phyloP scores from a whole-genome alignment of 2,797 vertebrate species.

The Pseudopleuronectes americanus region DNA sequence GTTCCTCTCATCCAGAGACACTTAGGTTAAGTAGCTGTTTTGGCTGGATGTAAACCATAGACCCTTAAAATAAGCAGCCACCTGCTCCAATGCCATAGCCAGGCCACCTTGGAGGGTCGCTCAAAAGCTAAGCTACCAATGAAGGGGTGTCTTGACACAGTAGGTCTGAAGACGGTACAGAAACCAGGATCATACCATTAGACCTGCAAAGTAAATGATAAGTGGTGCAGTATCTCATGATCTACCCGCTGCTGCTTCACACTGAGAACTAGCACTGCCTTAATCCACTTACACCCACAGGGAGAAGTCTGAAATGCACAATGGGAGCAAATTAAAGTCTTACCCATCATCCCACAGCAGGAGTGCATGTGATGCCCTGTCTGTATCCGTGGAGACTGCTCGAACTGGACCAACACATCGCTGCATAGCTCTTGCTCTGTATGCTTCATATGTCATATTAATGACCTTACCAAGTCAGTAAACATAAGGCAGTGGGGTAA shows the following conservation, averaged over 20 bases:
- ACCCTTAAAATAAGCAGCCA: conserved; percentile 66
- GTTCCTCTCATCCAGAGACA: conserved; percentile 47
- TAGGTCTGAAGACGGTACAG: conserved; percentile 51
- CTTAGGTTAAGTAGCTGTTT: conserved; percentile 54
- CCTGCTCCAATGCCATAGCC: conserved; percentile 55
- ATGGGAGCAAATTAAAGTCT: conserved; percentile 68
- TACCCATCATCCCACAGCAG: conserved; percentile 60
- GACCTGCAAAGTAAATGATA: conserved; percentile 67
- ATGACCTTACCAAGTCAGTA: conserved; percentile 31
- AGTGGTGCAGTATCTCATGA: conserved; percentile 74
- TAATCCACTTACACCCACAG: conserved; percentile 71
- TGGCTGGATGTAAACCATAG: conserved; percentile 66
- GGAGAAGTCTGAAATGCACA: conserved; percentile 64
- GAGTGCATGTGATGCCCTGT: conserved; percentile 36
- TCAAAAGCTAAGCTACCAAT: conserved; percentile 44
- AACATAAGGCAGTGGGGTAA: conserved; percentile 5
- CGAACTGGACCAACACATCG: conserved; percentile 24
- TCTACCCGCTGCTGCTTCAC: conserved; percentile 74
- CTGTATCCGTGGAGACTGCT: conserved; percentile 51
- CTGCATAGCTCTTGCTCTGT: conserved; percentile 22
- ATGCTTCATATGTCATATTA: conserved; percentile 10
- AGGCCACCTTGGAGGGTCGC: conserved; percentile 43
- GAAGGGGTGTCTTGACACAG: conserved; percentile 39
- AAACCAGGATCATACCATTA: conserved; percentile 64
- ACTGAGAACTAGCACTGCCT: conserved; percentile 59